Evolutionary conservation across 2,888 invertebrate species (phyloP).

Genomic region (Calliphora vomitoria): DNA sequence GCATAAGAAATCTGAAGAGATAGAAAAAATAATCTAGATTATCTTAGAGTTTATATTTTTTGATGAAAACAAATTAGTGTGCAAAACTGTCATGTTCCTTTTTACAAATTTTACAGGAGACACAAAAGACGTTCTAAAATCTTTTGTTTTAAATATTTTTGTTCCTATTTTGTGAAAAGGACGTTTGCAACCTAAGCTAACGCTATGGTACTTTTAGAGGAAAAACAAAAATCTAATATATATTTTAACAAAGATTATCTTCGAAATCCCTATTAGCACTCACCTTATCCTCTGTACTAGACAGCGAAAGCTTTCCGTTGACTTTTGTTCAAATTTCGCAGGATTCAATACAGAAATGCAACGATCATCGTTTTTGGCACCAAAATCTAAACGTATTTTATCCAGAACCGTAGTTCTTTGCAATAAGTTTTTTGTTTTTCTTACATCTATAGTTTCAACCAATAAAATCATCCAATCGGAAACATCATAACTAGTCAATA

Average conservation of each 20-base stretch:
- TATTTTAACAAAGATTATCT: no score
- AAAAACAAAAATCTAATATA: no score
- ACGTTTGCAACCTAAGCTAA: no score
- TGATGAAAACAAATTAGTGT: no score
- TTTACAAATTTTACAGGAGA: no score
- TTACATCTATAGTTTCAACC: constrained; percentile 95
- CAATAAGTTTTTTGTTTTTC: constrained; percentile 95
- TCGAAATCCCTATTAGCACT: background rate
- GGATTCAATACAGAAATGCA: constrained; percentile 97
- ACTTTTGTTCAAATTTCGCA: constrained; percentile 93
- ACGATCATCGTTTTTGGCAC: constrained; percentile 93
- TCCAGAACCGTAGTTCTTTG: constrained; percentile 97
- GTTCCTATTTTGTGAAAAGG: no score
- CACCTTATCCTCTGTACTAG: constrained; percentile 93
- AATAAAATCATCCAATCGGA: constrained; percentile 97
- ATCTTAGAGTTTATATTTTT: no score
- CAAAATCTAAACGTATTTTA: constrained; percentile 97
- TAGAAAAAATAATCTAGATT: constrained; percentile 74
- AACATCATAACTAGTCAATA: constrained; percentile 90
- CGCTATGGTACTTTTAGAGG: no score
- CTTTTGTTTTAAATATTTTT: no score
- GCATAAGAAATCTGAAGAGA: constrained; percentile 86
- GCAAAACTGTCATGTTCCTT: no score
- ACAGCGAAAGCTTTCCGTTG: constrained; percentile 95
- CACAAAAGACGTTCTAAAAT: no score